Percentiles rank a stretch among this genome's conserved stretches.
phyloP scores from a whole-genome alignment of 2,113 vertebrate species.

The Pheucticus melanocephalus region DNA sequence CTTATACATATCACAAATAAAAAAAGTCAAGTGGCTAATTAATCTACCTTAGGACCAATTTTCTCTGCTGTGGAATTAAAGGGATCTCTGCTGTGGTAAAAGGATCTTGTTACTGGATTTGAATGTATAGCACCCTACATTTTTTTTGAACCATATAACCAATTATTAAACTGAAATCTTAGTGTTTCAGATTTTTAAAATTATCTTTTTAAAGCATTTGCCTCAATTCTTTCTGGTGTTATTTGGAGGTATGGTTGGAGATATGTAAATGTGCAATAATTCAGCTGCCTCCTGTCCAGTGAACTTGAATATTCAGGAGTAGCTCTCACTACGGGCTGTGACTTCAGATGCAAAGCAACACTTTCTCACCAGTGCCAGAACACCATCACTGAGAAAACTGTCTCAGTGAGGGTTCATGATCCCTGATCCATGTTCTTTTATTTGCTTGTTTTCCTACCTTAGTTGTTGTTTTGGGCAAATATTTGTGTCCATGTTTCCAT shows the following conservation, averaged over 20 bases:
- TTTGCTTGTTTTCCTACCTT: neutral
- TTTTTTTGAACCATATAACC: fast-evolving
- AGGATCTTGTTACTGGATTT: neutral
- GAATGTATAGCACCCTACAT: fast-evolving
- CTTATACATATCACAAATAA: neutral
- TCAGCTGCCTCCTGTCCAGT: neutral
- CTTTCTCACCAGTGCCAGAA: fast-evolving
- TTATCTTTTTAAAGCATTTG: neutral
- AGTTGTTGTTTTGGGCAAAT: neutral
- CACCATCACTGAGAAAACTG: neutral
- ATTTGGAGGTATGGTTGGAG: neutral
- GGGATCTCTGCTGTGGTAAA: neutral
- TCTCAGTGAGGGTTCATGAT: neutral
- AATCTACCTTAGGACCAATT: neutral
- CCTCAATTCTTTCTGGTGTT: neutral
- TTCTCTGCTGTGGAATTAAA: neutral
- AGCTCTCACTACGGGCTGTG: neutral
- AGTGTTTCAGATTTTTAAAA: neutral
- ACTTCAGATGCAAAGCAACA: neutral
- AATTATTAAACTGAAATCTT: neutral
- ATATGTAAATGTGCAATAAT: neutral
- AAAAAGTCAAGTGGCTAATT: neutral
- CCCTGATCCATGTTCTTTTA: too few relatives aligned
- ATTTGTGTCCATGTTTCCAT: neutral
- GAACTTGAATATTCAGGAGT: neutral